A percentile compares a stretch with the other conserved stretches of the same genome.
Evolutionary conservation across 2,888 invertebrate species (phyloP).

Genomic region (Himalopsyche tibetana): DNA sequence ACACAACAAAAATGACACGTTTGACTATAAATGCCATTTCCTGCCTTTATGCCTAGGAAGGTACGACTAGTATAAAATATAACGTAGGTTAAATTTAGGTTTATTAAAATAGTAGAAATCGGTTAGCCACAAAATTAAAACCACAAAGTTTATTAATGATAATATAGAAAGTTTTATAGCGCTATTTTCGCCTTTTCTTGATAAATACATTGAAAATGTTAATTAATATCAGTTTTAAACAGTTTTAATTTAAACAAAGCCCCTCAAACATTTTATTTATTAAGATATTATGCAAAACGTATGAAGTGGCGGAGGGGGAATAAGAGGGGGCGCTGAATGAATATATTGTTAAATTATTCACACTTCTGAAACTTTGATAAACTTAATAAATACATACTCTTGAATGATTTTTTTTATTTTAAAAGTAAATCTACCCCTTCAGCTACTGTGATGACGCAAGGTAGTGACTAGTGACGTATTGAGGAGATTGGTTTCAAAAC

Average conservation of each 20-base stretch:
- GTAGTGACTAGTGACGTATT: too few relatives aligned
- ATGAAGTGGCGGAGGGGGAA: not conserved
- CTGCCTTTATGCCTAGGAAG: not conserved
- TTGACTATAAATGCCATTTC: not conserved
- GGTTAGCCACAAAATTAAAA: not conserved
- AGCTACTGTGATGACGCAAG: too few relatives aligned
- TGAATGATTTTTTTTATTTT: too few relatives aligned
- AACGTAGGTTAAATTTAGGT: not conserved
- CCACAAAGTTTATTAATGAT: not conserved
- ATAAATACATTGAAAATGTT: slow-evolving; percentile 8
- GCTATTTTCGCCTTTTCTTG: not conserved
- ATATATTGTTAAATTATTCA: slow-evolving; percentile 34
- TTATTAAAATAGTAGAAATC: not conserved
- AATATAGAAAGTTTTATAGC: not conserved
- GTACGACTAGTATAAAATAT: not conserved
- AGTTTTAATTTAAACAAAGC: slow-evolving; percentile 34
- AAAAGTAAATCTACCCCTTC: too few relatives aligned
- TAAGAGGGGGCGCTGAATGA: not conserved
- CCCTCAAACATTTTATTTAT: slow-evolving; percentile 31
- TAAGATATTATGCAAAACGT: slow-evolving; percentile 30
- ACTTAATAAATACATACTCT: not conserved
- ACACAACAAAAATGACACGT: not conserved
- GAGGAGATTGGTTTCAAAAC: too few relatives aligned
- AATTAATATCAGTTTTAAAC: slow-evolving; percentile 30
- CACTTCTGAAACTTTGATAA: slow-evolving; percentile 16